These are phyloP conservation scores for Enteromius paludinosus DNA, from an alignment of 2,797 vertebrate species.

Conservation along the genomic window DNA sequence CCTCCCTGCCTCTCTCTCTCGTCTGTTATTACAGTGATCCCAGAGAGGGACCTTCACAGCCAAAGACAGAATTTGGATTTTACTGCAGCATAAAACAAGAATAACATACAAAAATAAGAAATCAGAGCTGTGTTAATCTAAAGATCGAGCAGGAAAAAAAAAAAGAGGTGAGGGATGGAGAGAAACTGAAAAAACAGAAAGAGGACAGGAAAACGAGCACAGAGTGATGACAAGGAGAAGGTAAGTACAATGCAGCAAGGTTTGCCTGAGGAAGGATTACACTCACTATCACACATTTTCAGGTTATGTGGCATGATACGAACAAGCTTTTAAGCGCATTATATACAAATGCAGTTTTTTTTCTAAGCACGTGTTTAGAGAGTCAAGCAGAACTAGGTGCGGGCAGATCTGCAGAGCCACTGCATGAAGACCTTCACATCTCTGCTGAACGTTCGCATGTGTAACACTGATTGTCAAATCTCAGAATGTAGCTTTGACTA, in stretches of 20 bases:
- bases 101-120: slow-evolving; percentile 40
- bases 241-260: slow-evolving; percentile 73
- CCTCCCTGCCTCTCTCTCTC: slow-evolving; percentile 13
- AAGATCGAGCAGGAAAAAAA: slow-evolving; percentile 48
- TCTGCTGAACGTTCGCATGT: slow-evolving; percentile 1
- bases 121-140: slow-evolving; percentile 37
- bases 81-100: slow-evolving; percentile 63
- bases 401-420: slow-evolving; percentile 38
- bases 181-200: slow-evolving; percentile 9
- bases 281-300: slow-evolving; percentile 19
- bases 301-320: background rate
- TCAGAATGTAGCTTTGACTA: background rate
- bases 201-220: background rate
- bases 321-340: background rate
- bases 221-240: slow-evolving; percentile 79
- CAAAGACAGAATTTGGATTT: slow-evolving; percentile 59
- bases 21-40: slow-evolving; percentile 18
- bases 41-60: slow-evolving; percentile 41
- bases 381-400: slow-evolving; percentile 1
- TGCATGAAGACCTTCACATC: slow-evolving; percentile 29
- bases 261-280: slow-evolving; percentile 45
- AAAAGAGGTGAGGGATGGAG: slow-evolving; percentile 11
- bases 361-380: background rate
- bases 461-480: slow-evolving; percentile 2
- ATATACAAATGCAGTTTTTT: background rate